phyloP scores from a whole-genome alignment of 2,113 vertebrate genomes.

The Hydropotes inermis region DNA sequence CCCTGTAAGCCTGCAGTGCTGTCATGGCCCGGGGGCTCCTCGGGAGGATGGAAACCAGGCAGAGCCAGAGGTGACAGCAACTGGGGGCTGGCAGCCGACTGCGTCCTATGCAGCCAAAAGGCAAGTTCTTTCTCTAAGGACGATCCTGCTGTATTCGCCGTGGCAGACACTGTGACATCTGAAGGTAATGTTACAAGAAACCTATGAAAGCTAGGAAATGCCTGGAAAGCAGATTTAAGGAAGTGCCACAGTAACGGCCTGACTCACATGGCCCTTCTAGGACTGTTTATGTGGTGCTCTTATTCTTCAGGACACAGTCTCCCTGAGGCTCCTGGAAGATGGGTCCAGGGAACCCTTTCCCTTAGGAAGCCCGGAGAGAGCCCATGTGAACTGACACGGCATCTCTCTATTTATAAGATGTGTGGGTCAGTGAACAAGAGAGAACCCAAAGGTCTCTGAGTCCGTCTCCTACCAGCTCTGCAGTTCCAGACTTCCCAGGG shows the following conservation, averaged over 20 bases:
- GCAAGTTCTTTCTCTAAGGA: not conserved
- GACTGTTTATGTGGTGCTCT: not conserved
- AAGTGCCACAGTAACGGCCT: not conserved
- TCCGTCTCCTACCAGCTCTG: not conserved
- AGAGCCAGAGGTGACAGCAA: not conserved
- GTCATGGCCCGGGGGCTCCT: not conserved
- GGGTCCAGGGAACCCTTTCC: not conserved
- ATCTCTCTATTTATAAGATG: not conserved
- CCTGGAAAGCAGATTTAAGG: slow-evolving; percentile 5
- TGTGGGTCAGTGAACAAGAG: not conserved
- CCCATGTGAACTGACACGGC: not conserved
- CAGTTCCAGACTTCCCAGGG: not conserved
- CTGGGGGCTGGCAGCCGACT: not conserved
- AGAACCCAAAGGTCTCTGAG: not conserved
- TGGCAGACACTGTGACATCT: not conserved
- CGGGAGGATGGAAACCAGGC: not conserved
- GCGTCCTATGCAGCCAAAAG: not conserved
- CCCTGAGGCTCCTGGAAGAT: not conserved
- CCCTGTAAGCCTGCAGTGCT: not conserved
- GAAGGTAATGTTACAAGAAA: not conserved
- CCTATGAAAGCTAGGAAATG: not conserved
- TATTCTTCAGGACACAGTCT: not conserved
- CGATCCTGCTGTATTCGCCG: not conserved
- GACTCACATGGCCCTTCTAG: not conserved
- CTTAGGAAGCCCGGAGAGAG: not conserved